These are phyloP conservation scores for Caerostris darwini DNA, from an alignment of 1,140 invertebrate species.

Conservation along the genomic window DNA sequence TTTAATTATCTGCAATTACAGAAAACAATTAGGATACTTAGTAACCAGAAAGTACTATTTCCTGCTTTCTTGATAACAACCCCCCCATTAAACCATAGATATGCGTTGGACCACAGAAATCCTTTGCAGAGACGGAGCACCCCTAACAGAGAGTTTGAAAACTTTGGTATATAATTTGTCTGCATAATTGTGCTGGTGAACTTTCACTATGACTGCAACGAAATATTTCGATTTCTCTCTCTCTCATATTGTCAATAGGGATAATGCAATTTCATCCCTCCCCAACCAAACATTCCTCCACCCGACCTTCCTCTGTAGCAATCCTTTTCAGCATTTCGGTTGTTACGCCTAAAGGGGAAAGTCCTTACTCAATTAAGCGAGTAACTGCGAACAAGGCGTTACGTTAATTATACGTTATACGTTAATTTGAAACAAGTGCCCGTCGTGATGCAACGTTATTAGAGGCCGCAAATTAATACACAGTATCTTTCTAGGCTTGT, in stretches of 20 bases:
- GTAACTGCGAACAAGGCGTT: background rate
- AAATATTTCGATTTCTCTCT: slow-evolving; percentile 61
- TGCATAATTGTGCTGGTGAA: background rate
- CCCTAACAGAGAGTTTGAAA: background rate
- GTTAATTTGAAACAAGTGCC: slow-evolving; percentile 73
- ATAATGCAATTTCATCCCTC: slow-evolving; percentile 20
- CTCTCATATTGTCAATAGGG: slow-evolving; percentile 40
- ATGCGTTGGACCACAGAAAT: background rate
- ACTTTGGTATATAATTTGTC: slow-evolving; percentile 59
- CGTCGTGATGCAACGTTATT: slow-evolving; percentile 54
- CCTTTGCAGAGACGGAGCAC: no score
- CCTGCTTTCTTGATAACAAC: background rate
- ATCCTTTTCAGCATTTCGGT: background rate
- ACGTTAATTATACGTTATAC: no score
- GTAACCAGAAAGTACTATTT: background rate
- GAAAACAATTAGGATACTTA: background rate
- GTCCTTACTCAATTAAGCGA: slow-evolving; percentile 61
- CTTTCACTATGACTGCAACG: background rate
- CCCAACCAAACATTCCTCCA: background rate
- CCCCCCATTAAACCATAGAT: background rate
- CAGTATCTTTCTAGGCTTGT: background rate
- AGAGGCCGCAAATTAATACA: slow-evolving; percentile 63
- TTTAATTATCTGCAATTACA: background rate
- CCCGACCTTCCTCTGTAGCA: background rate
- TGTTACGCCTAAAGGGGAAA: slow-evolving; percentile 27